Evolutionary conservation across 2,888 invertebrate genomes (phyloP), one percentile per base, ranked within the genome.

Genomic region (Nemapogon koenigi): DNA sequence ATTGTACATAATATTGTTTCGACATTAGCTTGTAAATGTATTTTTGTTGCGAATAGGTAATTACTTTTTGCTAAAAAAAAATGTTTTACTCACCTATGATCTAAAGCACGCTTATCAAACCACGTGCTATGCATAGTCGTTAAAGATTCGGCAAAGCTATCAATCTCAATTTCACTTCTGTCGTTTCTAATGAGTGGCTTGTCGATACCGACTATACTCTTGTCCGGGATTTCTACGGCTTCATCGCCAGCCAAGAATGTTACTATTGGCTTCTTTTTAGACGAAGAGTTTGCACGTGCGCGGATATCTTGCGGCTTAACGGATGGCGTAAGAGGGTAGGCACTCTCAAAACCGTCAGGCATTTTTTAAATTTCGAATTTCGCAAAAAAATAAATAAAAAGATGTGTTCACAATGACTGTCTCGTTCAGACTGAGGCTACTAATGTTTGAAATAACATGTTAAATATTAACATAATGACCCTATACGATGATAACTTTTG

Each of bases 291-390:
- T 3, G 83, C 81, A 52, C 84, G 81, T 49, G 81, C 81, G 51
- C 84, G 76, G 49, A 84, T 70, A 26, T 81, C 73, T 61, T 78
- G 65, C 27, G 81, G 72, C 32, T 70, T 76, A 37, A 82, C 53
- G 16, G 69, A 51, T 16, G 80, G 78, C 37, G 70, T 59, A 41
- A 82, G 58, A 16, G 84, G 84, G 56, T 84, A 82, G 27, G 76
- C 65, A 49, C 68, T 70, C 55, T 84, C 83, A 49, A 82, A 83
- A 29, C 61, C 63, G 61, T 84, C 83, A 29, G 84, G 84, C 85
- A 85, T 85, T 53, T 53, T 60, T 16, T 16, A 16, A 17, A 18
- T 18, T 13, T 27, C 6, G 14, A 18, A 11, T 16, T 25, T 37
- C 16, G 25, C 18, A 36, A 25, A 17, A 7, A 33, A 41, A 36